These are phyloP conservation scores for Malacoctenus gilli DNA, from an alignment of 2,797 vertebrate species.

Conservation along the genomic window DNA sequence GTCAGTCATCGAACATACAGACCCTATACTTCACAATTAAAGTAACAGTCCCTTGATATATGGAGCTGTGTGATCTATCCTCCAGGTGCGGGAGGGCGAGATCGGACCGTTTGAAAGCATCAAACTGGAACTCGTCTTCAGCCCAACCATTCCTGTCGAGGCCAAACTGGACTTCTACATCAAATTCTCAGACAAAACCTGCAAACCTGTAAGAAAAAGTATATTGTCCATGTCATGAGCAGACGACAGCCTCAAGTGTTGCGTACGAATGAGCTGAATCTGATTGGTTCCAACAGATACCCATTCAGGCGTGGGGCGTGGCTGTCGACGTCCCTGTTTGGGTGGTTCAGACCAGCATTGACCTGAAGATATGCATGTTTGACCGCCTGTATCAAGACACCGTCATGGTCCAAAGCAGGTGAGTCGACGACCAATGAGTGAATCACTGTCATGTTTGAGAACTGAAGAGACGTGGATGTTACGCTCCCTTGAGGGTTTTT, in stretches of 20 bases:
- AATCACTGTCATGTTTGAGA: too few species aligned
- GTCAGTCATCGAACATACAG: too few species aligned
- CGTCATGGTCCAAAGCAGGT: conserved; percentile 86
- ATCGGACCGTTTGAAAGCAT: conserved; percentile 85
- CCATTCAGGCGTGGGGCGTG: conserved; percentile 78
- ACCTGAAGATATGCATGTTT: conserved; percentile 92
- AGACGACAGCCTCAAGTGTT: too few species aligned
- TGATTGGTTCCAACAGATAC: conserved; percentile 72
- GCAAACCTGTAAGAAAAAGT: conserved; percentile 83
- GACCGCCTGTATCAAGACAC: conserved; percentile 87
- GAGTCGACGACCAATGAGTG: too few species aligned
- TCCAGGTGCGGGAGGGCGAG: conserved; percentile 83
- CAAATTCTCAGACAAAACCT: conserved; percentile 80
- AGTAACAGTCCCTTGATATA: too few species aligned
- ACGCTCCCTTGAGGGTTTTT: too few species aligned
- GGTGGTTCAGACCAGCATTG: conserved; percentile 82
- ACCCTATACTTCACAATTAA: too few species aligned
- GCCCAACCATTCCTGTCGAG: conserved; percentile 83
- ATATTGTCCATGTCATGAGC: too few species aligned
- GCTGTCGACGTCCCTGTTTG: conserved; percentile 84
- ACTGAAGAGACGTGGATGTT: too few species aligned
- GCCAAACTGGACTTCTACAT: conserved; percentile 80
- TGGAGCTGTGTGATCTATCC: too few species aligned
- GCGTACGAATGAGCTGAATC: conserved; percentile 8
- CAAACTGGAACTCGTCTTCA: conserved; percentile 86